Conservation (phyloP, 2,888 invertebrate species). For the Drosophila meridiana region DNA sequence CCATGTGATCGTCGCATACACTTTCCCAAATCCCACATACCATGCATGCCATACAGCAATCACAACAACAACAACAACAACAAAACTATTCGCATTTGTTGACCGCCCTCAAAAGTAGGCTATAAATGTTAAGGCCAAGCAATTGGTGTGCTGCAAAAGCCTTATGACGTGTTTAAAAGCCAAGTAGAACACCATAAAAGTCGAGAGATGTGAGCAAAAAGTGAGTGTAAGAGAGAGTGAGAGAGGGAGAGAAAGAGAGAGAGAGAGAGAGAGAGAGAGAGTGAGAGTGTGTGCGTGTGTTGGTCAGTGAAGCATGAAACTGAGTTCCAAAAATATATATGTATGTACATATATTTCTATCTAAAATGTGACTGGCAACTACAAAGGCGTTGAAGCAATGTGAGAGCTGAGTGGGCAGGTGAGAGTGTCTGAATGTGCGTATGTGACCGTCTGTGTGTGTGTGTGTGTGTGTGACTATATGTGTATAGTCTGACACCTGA, state of each 20-base stretch:
- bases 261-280: background rate
- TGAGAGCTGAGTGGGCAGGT: constrained; percentile 1
- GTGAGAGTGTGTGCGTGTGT: constrained; percentile 1
- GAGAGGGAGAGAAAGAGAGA: background rate
- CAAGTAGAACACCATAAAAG: constrained; percentile 38
- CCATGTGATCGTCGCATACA: background rate
- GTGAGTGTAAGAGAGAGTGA: background rate
- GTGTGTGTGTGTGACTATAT: constrained; percentile 3
- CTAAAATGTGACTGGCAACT: constrained; percentile 14
- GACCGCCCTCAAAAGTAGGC: constrained; percentile 57
- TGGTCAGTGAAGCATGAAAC: constrained; percentile 40
- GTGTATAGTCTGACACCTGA: constrained; percentile 32
- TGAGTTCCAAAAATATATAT: constrained; percentile 19
- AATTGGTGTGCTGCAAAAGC: constrained; percentile 23
- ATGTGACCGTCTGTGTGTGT: constrained; percentile 9
- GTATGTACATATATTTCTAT: background rate
- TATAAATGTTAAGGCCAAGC: constrained; percentile 67
- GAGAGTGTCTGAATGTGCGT: background rate
- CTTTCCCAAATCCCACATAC: background rate
- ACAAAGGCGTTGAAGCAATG: constrained; percentile 36
- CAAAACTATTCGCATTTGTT: constrained; percentile 20
- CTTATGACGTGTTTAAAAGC: constrained; percentile 63
- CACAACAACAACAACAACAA: constrained; percentile 1
- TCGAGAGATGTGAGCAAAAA: background rate
- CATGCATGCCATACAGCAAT: background rate